These are phyloP conservation scores for Amphiprion percula DNA, from an alignment of 2,113 vertebrate species.

Conservation along the genomic window DNA sequence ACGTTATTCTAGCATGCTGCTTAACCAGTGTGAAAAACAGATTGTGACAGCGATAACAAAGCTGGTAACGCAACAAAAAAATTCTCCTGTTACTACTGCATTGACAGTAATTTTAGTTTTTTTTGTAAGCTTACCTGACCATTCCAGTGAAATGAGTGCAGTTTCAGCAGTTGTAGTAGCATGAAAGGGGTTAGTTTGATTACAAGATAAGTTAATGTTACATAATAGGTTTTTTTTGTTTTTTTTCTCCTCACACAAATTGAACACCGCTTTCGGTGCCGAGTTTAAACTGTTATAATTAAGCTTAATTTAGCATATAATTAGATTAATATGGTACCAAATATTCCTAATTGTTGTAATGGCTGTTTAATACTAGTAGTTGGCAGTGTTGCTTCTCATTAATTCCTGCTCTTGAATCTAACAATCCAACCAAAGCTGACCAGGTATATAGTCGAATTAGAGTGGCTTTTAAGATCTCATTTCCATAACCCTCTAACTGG, in stretches of 20 bases:
- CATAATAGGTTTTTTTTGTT: not conserved
- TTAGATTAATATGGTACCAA: conserved; percentile 40
- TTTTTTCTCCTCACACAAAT: conserved; percentile 1
- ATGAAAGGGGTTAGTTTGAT: not conserved
- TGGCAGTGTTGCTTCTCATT: conserved; percentile 18
- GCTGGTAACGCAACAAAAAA: conserved; percentile 53
- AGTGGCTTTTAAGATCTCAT: conserved; percentile 62
- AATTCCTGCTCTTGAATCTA: conserved; percentile 45
- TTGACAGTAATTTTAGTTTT: conserved; percentile 12
- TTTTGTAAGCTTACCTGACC: not conserved
- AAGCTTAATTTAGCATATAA: conserved; percentile 22
- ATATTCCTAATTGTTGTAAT: conserved; percentile 33
- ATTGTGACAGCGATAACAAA: conserved; percentile 72
- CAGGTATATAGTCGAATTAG: conserved; percentile 49
- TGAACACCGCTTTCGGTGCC: conserved; percentile 3
- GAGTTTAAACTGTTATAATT: conserved; percentile 36
- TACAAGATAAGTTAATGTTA: conserved; percentile 9
- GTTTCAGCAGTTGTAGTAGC: not conserved
- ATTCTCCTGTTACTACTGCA: conserved; percentile 19
- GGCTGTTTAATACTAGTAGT: conserved; percentile 32
- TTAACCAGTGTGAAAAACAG: conserved; percentile 71
- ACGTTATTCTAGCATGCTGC: conserved; percentile 32
- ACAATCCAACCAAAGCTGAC: conserved; percentile 34
- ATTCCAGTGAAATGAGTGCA: not conserved
- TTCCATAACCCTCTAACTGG: conserved; percentile 62